Evolutionary conservation across 2,888 invertebrate genomes (phyloP).

Genomic region (Macropis europaea): DNA sequence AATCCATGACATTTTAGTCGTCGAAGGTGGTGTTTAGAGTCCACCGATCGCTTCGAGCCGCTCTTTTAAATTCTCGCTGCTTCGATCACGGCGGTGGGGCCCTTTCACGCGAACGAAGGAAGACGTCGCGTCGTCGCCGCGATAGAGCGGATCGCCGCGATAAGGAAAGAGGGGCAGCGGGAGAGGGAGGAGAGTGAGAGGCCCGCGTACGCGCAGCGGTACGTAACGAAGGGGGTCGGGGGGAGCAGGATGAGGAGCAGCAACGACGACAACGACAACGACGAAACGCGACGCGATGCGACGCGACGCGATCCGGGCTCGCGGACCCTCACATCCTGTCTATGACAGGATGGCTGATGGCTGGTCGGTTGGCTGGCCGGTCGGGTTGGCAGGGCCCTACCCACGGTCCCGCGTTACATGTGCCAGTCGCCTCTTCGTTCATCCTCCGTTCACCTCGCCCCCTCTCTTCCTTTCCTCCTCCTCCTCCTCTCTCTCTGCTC

Average conservation of each 20-base stretch:
- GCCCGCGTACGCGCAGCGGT: constrained; percentile 18
- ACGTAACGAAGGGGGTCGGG: neutral
- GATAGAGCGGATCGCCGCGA: constrained; percentile 16
- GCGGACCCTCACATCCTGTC: constrained; percentile 79
- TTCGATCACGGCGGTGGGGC: neutral
- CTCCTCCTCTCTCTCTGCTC: constrained; percentile 28
- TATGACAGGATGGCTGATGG: constrained; percentile 78
- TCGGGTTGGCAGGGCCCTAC: constrained; percentile 65
- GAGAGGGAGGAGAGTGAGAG: constrained; percentile 14
- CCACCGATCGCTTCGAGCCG: neutral
- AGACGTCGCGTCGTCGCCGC: neutral
- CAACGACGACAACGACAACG: constrained; percentile 3
- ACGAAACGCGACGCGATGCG: constrained; percentile 26
- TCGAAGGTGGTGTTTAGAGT: constrained; percentile 14
- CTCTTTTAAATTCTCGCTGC: constrained; percentile 10
- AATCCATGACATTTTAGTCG: constrained; percentile 32
- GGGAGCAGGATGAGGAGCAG: constrained; percentile 1
- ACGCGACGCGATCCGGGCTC: constrained; percentile 65
- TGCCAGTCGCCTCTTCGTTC: constrained; percentile 46
- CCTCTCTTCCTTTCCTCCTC: constrained; percentile 20
- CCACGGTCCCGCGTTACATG: constrained; percentile 55
- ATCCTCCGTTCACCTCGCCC: constrained; percentile 18
- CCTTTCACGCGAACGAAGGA: neutral
- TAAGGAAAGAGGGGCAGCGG: constrained; percentile 20
- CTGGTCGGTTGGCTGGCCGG: constrained; percentile 58